Evolutionary conservation across 2,113 vertebrate genomes (phyloP), one percentile per base, ranked within the genome.

Genomic region (Synodontis membranacea): DNA sequence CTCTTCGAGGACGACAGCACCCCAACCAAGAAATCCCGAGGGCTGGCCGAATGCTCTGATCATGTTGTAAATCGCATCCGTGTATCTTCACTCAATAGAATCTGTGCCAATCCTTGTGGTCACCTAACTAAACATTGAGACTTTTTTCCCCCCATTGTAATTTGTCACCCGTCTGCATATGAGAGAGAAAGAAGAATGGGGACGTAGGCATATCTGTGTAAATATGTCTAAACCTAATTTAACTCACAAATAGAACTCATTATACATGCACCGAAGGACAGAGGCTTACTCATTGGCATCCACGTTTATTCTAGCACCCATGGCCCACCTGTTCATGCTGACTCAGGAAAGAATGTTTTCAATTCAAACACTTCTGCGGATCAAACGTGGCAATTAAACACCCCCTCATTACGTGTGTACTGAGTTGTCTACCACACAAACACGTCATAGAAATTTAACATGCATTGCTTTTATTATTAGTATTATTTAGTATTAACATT

Each of bases 181-280:
- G 50, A 50, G 54, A 58, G 46, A 46, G 58, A 87, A 70, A 74
- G 50, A 83, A 23, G 54, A 79, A 70, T 14, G 62, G 42, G 52
- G 44, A 42, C 39, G 25, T 58, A 28, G 31, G 23, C 42, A 66
- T 80, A 70, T 39, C 48, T 28, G 14, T 46, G 56, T 75, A 54
- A 54, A 54, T 80, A 37, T 23, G 46, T 60, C 37, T 79, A 85
- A 87, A 82, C 79, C 21, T 6, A 81, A 52, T 81, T 81, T 50
- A 68, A 62, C 72, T 87, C 44, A 52, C 39, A n/a, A 56, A 82
- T 66, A 39, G 72, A 85, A 62, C 34, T 88, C 52, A 48, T 88
- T 88, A 87, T 80, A 52, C 56, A 12, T 82, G 74, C 46, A 39
- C 19, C 48, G 56, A 66, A 62, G 39, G 39, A 70, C 54, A 62